Evolutionary conservation across 1,140 invertebrate species (phyloP).

Genomic region (Drosophila paulistorum): DNA sequence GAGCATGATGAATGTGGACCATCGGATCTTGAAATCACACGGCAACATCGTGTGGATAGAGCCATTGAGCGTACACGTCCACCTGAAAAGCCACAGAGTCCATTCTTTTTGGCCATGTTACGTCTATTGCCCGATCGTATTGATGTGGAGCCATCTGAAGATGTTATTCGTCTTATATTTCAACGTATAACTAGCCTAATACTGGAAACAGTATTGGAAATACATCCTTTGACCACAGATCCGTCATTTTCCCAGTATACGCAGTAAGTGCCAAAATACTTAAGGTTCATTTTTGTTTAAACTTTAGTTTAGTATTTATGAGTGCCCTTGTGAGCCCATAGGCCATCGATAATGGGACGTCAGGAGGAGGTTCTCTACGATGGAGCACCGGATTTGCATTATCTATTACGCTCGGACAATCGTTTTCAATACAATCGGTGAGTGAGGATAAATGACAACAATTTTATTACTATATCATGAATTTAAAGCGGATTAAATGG

Average conservation of each 20-base stretch:
- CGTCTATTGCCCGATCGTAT: conserved; percentile 76
- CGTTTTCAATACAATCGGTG: conserved; percentile 84
- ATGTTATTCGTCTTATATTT: conserved; percentile 73
- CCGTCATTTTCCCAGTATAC: conserved; percentile 57
- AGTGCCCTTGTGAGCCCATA: conserved; percentile 43
- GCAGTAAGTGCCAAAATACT: conserved; percentile 60
- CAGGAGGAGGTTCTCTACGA: conserved; percentile 85
- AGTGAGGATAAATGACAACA: neutral
- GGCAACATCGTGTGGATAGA: conserved; percentile 43
- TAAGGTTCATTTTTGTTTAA: neutral
- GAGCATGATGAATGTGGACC: conserved; percentile 63
- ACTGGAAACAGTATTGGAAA: conserved; percentile 79
- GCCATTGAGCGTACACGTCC: conserved; percentile 59
- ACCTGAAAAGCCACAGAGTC: conserved; percentile 59
- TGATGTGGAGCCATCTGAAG: conserved; percentile 82
- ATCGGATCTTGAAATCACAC: conserved; percentile 42
- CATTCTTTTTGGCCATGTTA: conserved; percentile 74
- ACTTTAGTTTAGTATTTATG: neutral
- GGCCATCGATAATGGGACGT: conserved; percentile 86
- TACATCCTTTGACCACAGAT: conserved; percentile 70
- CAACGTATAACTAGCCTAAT: conserved; percentile 81
- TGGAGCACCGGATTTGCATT: conserved; percentile 84
- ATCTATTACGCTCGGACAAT: conserved; percentile 84
- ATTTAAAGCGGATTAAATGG: no score
- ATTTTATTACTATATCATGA: no score